phyloP scores from a whole-genome alignment of 2,113 vertebrate species.

The Petaurus breviceps region DNA sequence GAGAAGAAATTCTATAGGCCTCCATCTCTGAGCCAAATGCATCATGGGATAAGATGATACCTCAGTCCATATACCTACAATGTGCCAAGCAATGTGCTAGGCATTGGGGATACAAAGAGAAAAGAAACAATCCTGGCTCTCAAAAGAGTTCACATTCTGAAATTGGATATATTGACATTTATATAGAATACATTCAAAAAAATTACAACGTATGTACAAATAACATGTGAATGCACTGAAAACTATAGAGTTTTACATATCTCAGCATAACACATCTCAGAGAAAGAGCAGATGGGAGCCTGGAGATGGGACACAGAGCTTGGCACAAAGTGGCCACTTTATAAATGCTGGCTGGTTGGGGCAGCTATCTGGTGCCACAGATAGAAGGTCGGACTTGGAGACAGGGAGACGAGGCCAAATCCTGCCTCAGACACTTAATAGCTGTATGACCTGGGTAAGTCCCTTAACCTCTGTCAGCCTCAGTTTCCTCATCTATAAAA shows the following conservation, averaged over 20 bases:
- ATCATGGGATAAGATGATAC: neutral
- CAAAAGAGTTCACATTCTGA: neutral
- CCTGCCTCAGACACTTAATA: too few relatives aligned
- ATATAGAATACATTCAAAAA: neutral
- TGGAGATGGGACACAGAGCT: neutral
- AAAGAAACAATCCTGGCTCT: neutral
- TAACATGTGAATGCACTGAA: too few relatives aligned
- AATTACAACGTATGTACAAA: neutral
- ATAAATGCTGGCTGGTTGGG: neutral
- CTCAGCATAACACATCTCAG: neutral
- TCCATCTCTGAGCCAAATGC: neutral
- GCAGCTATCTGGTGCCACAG: neutral
- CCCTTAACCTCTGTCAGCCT: neutral
- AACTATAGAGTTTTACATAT: too few relatives aligned
- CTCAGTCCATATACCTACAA: neutral
- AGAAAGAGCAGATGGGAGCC: neutral
- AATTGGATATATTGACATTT: neutral
- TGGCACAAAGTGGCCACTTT: neutral
- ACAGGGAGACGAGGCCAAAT: neutral
- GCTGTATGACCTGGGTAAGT: too few relatives aligned
- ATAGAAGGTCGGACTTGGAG: neutral
- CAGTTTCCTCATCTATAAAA: neutral
- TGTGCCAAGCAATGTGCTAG: neutral
- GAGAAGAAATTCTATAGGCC: neutral
- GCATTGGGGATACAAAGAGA: neutral